Conservation (phyloP, 2,113 vertebrate genomes). For the Cyanoramphus novaezelandiae region DNA sequence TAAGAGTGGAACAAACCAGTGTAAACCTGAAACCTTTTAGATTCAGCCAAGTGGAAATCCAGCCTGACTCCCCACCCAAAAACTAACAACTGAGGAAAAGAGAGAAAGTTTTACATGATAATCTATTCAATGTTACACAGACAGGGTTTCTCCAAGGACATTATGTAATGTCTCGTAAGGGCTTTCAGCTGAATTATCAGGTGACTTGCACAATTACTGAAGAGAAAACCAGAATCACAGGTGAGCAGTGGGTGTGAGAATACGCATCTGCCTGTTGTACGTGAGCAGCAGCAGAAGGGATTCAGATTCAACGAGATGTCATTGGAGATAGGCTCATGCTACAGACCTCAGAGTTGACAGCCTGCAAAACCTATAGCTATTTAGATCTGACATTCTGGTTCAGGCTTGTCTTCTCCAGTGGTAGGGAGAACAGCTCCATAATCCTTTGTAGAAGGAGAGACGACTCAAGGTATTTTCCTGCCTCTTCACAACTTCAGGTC, state of each 20-base stretch:
- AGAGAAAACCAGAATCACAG: slow-evolving; percentile 52
- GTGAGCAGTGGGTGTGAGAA: slow-evolving; percentile 48
- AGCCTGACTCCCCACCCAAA: slow-evolving; percentile 40
- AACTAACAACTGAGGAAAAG: slow-evolving; percentile 38
- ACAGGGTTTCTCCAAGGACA: slow-evolving; percentile 25
- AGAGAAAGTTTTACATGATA: slow-evolving; percentile 47
- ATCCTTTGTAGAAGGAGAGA: neutral
- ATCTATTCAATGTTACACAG: slow-evolving; percentile 38
- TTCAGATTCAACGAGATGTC: neutral
- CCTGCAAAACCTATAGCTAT: neutral
- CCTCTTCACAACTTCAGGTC: neutral
- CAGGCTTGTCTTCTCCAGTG: neutral
- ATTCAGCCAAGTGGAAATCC: slow-evolving; percentile 60
- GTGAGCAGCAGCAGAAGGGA: neutral
- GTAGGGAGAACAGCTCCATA: neutral
- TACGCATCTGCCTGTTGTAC: neutral
- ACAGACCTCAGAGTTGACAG: neutral
- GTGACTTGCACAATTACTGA: slow-evolving; percentile 43
- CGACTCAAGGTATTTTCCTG: neutral
- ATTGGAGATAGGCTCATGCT: neutral
- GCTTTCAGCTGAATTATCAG: slow-evolving; percentile 54
- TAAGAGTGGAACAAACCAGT: slow-evolving; percentile 21
- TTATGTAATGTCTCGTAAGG: slow-evolving; percentile 57
- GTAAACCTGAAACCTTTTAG: slow-evolving; percentile 42
- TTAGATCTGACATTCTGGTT: neutral